These are phyloP conservation scores for Poeciliopsis occidentalis DNA, from an alignment of 2,113 vertebrate species.

Conservation along the genomic window DNA sequence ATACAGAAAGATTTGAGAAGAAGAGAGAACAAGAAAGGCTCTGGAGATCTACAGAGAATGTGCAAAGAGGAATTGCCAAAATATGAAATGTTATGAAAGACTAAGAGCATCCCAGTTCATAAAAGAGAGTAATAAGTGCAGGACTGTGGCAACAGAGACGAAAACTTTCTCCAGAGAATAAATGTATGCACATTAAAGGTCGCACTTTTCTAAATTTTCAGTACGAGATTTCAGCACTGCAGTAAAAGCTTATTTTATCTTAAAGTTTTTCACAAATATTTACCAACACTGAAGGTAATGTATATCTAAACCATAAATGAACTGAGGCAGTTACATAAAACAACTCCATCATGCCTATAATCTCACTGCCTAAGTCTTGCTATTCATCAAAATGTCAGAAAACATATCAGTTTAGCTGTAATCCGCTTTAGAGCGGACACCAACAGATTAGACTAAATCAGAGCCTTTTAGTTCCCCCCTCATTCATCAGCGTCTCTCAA, in stretches of 20 bases:
- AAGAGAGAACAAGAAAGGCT: no score
- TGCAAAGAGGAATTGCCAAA: no score
- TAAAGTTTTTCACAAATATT: not conserved
- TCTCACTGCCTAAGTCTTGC: not conserved
- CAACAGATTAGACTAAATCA: conserved; percentile 53
- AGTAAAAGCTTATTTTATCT: not conserved
- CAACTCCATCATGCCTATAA: not conserved
- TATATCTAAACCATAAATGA: not conserved
- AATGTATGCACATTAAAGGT: no score
- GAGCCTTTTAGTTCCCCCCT: conserved; percentile 1
- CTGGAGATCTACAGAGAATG: no score
- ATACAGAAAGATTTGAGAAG: no score
- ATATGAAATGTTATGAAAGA: no score
- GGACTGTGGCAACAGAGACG: no score
- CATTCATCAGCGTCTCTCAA: conserved; percentile 16
- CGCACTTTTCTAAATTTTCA: not conserved
- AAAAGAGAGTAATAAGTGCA: no score
- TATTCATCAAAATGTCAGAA: not conserved
- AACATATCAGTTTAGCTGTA: not conserved
- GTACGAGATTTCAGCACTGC: not conserved
- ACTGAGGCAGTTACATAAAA: not conserved
- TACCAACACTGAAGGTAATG: not conserved
- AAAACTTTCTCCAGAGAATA: no score
- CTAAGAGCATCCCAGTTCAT: no score
- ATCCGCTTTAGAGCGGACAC: conserved; percentile 13